Base-by-base conservation (phyloP, 2,797 vertebrate species). In the Enteromius unitaeniatus region DNA sequence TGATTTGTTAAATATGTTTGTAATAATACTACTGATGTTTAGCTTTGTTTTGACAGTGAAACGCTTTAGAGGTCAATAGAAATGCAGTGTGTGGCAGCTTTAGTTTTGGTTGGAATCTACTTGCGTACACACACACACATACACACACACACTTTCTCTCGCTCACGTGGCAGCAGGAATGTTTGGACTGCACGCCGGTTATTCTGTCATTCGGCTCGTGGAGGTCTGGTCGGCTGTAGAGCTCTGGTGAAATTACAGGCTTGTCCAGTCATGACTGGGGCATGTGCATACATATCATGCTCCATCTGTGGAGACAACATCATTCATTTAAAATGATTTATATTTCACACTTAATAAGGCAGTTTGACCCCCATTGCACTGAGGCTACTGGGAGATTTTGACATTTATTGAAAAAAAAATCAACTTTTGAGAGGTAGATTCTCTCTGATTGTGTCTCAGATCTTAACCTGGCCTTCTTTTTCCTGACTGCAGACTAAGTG, bases 251-350 rank as follows among this genome's bases (percentile, higher is more conserved):
- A 74, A 51, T 51, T 42, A 6, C 34, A 1, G 60, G 49, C 62
- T 67, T 75, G 47, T 82, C 23, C 34, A 67, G 72, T 74, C 81
- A 76, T 53, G 81, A 75, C 45, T 75, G 15, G 67, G 81, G 23
- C 70, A 28, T 51, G 81, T 65, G 45, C 14, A 82, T 9, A n/a
- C 42, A 67, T 65, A 65, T 74, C 42, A 82, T 51, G 21, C 53
- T 28, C n/a, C 10, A 45, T 28, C 58, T 60, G 55, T 4, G 14
- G 47, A 11, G 42, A 79, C 51, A 15, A 70, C 6, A 45, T 70
- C 13, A 69, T 80, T 42, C 14, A 40, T 72, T 47, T 72, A 7
- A 72, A 70, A 58, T 45, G 1, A 70, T 28, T 51, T 62, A 42
- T 26, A 28, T 58, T 8, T 9, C 37, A 42, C 14, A n/a, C 51